Base-by-base conservation (phyloP, 35 echinoderm and acorn worm genomes). In the Lytechinus pictus region DNA sequence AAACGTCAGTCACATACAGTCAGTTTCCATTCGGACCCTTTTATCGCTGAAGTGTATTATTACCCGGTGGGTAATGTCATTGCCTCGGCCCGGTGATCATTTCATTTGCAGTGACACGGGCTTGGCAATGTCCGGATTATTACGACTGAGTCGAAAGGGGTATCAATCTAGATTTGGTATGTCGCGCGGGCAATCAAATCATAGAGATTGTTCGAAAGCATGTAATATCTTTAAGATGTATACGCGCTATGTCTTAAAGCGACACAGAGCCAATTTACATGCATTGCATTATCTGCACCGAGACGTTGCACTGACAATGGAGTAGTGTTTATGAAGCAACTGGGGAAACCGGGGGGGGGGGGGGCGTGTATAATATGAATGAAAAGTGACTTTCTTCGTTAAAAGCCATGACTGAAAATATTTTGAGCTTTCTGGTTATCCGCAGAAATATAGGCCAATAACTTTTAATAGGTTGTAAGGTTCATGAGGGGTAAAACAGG, bases 201-300 rank as follows among this genome's bases (percentile, higher is more conserved):
- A 90, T 44, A 6, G 88, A 79, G n/a, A 90, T 90, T 90, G 88
- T 90, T 90, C 52, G 88, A 90, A 52, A 90, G 88, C 88, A 90
- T 90, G 88, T 90, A 90, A 90, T 90, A 90, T 33, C 88, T 90
- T 90, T 90, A 90, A 90, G 88, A 90, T 90, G 88, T 90, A 21
- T 90, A 79, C n/a, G 19, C 66, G 88, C 88, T 19, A 52, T 54
- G 88, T 52, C 88, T 90, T 90, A 90, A 90, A 90, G 88, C 52
- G 88, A 90, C 88, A 29, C 88, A 51, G 88, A 79, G 66, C 66
- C 66, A 79, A 79, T 79, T 79, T 79, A 24, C 66, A 79, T 79
- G n/a, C 66, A n/a, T 79, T 79, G 66, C 66, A 79, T 79, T 79
- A 79, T 7, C 66, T 79, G 66, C 8, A 24, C 66, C 19, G 16